Evolutionary conservation across 2,113 vertebrate species (phyloP), one percentile per base, ranked within the genome.

Genomic region (Melospiza melodia): DNA sequence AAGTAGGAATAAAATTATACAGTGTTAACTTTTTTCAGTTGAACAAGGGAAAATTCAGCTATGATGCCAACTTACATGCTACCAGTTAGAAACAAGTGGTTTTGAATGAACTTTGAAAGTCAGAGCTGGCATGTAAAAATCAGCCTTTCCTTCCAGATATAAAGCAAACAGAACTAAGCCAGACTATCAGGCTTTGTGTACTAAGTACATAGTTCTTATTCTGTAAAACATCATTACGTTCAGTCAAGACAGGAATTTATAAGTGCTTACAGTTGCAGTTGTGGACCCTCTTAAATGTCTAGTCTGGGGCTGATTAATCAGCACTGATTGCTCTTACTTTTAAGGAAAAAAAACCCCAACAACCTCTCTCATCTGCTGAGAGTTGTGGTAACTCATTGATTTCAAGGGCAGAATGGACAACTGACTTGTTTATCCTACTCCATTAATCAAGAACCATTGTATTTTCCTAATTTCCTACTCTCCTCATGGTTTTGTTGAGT

Each of bases 301-400:
- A 48, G 27, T 57, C 57, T 91, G 48, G 27, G 75, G 30, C 61
- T 84, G 54, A 69, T 87, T 89, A 80, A 43, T 74, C 73, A 77
- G 58, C 65, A 74, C 49, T 86, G 61, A 91, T 87, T 72, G 62
- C 62, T 84, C 79, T 67, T 52, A 82, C 19, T 87, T 92, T 63
- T 65, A 52, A 84, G 46, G 9, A 24, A 48, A 82, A 82, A 65
- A 78, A 39, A 9, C 1, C 4, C 12, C 31, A 41, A 24, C 51
- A 49, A 39, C 16, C 24, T 77, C 22, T 83, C 39, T 84, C 17
- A 33, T 81, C 23, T 67, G 51, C 41, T 12, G 37, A 52, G 67
- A 85, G 24, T 80, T 89, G 75, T 51, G 85, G 18, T 73, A 94
- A 84, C 37, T 67, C 76, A 44, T 90, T 87, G 89, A 87, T 92